Conservation (phyloP, 1,140 invertebrate species). For the Octopus bimaculoides region DNA sequence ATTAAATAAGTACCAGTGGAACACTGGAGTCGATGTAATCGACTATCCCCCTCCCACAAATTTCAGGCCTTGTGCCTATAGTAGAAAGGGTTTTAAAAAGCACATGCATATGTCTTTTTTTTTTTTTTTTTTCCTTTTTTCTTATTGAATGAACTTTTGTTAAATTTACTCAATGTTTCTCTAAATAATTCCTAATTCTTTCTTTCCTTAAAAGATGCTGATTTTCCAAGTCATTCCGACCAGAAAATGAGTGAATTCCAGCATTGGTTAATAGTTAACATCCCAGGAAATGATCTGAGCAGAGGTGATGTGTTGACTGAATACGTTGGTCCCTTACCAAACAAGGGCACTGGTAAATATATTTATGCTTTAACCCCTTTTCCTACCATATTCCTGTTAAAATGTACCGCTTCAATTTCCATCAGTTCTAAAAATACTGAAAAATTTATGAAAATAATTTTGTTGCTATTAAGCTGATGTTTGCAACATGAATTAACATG, state of each 20-base stretch:
- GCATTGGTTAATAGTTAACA: constrained; percentile 90
- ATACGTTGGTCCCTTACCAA: constrained; percentile 84
- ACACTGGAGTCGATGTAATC: too few relatives aligned
- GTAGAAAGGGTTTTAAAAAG: too few relatives aligned
- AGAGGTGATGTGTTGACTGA: constrained; percentile 73
- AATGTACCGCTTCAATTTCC: neutral
- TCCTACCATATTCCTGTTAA: neutral
- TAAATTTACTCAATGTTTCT: neutral
- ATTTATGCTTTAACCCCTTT: neutral
- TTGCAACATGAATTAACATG: neutral
- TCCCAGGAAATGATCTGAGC: constrained; percentile 72
- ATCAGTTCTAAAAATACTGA: neutral
- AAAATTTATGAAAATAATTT: neutral
- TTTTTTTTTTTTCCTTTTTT: too few relatives aligned
- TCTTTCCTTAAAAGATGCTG: constrained; percentile 69
- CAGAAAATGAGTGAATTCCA: constrained; percentile 83
- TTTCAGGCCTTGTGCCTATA: too few relatives aligned
- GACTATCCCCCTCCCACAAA: too few relatives aligned
- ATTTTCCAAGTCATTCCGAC: constrained; percentile 78
- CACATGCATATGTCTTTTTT: too few relatives aligned
- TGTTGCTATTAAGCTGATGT: neutral
- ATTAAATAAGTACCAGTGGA: too few relatives aligned
- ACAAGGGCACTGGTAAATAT: constrained; percentile 68
- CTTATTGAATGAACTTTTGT: too few relatives aligned
- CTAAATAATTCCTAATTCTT: neutral